Evolutionary conservation across 2,797 vertebrate species (phyloP), one percentile per base, ranked within the genome.

Genomic region (Melanotaenia boesemani): DNA sequence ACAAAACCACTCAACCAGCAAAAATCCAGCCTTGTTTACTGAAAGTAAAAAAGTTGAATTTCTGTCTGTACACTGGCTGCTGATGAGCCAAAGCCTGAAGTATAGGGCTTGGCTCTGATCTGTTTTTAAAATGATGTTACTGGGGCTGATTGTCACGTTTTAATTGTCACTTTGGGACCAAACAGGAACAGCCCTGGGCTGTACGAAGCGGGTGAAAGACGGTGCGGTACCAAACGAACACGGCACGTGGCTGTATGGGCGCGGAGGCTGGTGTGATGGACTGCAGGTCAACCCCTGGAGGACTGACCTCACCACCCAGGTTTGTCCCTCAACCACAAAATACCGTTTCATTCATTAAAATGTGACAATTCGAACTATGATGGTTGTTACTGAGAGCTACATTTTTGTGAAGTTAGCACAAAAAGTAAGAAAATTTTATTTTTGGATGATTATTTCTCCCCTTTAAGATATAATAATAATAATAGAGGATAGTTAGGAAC

Each of bases 191-290:
- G 76, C 91, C 7, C 84, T 96, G 75, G 95, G 95, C 68, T 96
- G 95, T 48, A 72, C 94, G 7, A 22, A 68, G 73, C 80, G 55
- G 18, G 94, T 94, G 4, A 80, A 68, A 15, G 90, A 95, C 2
- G 95, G 95, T 0, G 94, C 92, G 0, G 94, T 96, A 5, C 95
- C 95, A 1, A 96, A 96, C 18, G 94, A 96, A 58, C 82, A 94
- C 22, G 95, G 95, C 20, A 96, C 95, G 0, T 96, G 95, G 95
- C 88, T 96, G 76, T 96, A 95, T 10, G 95, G 95, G 0, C 88
- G 95, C 0, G 95, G 87, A 1, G 95, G 95, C 77, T 96, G 95
- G 95, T 96, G 95, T 24, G 94, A 94, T 3, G 95, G 95, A 0
- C 90, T 95, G 0, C 95, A 95, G 89, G 94, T 96, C 24, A 34